Conservation (phyloP, 2,113 vertebrate genomes). For the Neogale vison region DNA sequence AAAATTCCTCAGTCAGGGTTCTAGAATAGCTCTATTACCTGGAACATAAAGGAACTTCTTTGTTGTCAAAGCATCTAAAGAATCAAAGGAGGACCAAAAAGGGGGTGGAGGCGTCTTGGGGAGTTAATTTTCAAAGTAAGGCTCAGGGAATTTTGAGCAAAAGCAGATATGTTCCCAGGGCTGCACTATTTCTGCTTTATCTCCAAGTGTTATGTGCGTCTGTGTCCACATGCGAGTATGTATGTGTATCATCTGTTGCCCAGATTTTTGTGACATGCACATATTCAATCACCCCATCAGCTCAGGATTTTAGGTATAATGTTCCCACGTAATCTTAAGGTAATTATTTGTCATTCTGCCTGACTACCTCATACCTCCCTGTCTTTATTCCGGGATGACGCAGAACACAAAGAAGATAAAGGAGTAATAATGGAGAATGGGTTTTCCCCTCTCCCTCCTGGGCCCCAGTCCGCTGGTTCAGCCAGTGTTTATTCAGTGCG, state of each 20-base stretch:
- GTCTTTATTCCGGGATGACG: background rate
- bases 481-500: background rate
- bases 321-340: constrained; percentile 7
- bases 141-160: background rate
- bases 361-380: background rate
- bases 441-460: background rate
- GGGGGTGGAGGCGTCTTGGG: background rate
- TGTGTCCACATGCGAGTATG: background rate
- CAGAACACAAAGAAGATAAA: background rate
- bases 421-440: background rate
- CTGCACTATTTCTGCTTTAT: background rate
- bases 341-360: constrained; percentile 10
- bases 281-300: background rate
- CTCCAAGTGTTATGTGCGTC: background rate
- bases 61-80: background rate
- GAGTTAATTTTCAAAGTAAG: background rate
- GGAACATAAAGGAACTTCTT: background rate
- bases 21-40: background rate
- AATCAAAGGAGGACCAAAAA: background rate
- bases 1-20: background rate
- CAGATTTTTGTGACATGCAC: constrained; percentile 27
- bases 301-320: constrained; percentile 1
- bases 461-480: background rate
- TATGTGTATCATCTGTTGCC: background rate
- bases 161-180: background rate